phyloP scores from a whole-genome alignment of 2,113 vertebrate genomes.

The Macquaria ambigua region DNA sequence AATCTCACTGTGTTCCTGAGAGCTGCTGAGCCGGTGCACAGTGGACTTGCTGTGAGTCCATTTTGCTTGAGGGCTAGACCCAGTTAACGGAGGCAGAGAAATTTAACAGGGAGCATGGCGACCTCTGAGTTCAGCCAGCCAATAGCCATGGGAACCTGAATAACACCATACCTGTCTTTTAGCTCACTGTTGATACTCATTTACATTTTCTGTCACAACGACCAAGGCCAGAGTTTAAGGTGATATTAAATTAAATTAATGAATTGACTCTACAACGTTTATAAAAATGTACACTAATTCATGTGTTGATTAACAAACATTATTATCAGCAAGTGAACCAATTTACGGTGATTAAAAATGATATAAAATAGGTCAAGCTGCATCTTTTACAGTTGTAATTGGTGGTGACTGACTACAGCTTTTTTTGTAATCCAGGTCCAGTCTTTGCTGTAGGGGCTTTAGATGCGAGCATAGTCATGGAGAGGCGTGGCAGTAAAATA shows the following conservation, averaged over 20 bases:
- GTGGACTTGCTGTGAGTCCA: conserved; percentile 18
- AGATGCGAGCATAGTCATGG: neutral
- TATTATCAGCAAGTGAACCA: neutral
- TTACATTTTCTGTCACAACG: neutral
- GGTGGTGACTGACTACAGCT: neutral
- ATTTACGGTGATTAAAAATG: neutral
- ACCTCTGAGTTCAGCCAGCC: conserved; percentile 45
- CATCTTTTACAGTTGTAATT: neutral
- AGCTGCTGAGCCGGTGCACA: conserved; percentile 11
- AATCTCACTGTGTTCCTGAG: neutral
- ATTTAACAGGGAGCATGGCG: conserved; percentile 51
- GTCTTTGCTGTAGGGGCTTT: neutral
- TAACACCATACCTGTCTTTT: neutral
- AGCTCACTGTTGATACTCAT: too few species aligned
- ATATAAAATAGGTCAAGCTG: neutral
- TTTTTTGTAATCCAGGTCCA: neutral
- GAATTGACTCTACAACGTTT: neutral
- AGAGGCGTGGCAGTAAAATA: conserved; percentile 19
- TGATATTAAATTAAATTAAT: neutral
- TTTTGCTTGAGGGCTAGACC: conserved; percentile 55
- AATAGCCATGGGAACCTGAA: neutral
- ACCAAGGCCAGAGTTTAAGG: neutral
- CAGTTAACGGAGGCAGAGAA: conserved; percentile 36
- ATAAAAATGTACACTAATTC: neutral
- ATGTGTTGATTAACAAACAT: neutral